Evolutionary conservation across 2,113 vertebrate species (phyloP).

Genomic region (Amazona guildingii): DNA sequence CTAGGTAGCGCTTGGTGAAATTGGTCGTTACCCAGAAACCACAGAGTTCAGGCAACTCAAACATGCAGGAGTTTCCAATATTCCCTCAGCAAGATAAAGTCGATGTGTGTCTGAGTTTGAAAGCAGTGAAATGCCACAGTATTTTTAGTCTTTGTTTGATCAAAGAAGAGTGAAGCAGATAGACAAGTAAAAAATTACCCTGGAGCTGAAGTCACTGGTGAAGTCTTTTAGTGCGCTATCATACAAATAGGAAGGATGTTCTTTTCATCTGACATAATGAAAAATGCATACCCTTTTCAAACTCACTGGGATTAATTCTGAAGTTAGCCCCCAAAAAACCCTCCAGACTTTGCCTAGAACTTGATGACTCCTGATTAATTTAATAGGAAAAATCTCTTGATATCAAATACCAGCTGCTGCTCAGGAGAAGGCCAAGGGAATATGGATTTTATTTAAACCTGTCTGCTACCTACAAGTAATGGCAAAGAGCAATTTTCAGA

Average conservation of each 20-base stretch:
- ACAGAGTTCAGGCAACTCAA: background rate
- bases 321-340: background rate
- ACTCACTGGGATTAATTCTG: slow-evolving; percentile 44
- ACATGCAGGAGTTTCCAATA: background rate
- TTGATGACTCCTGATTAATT: slow-evolving; percentile 55
- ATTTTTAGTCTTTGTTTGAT: slow-evolving; percentile 67
- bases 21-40: background rate
- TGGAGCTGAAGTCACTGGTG: slow-evolving; percentile 59
- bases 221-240: slow-evolving; percentile 50
- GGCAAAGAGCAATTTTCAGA: slow-evolving; percentile 8
- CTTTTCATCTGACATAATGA: slow-evolving; percentile 70
- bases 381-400: slow-evolving; percentile 46
- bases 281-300: slow-evolving; percentile 68
- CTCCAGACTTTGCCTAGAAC: background rate
- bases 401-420: slow-evolving; percentile 6
- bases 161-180: slow-evolving; percentile 60
- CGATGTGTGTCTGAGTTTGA: background rate
- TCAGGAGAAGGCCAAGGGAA: slow-evolving; percentile 38
- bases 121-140: slow-evolving; percentile 60
- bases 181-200: slow-evolving; percentile 65
- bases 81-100: slow-evolving; percentile 10
- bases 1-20: accelerated
- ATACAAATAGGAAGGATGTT: slow-evolving; percentile 66
- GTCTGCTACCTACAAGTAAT: background rate
- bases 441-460: slow-evolving; percentile 25